phyloP scores from a whole-genome alignment of 2,113 vertebrate genomes.

The Cacatua alba region DNA sequence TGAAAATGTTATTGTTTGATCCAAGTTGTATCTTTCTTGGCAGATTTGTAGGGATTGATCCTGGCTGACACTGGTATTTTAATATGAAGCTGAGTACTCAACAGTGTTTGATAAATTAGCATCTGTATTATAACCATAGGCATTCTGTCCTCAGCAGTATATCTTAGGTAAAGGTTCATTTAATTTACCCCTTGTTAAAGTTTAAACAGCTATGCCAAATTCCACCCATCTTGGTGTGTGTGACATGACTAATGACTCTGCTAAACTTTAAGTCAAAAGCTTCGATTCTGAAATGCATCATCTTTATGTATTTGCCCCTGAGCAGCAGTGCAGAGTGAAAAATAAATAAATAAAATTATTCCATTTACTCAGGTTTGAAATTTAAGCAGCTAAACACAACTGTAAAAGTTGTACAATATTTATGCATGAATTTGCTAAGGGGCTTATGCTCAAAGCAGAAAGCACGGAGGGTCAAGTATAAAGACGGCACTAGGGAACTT shows the following conservation, averaged over 20 bases:
- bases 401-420: not conserved
- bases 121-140: not conserved
- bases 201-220: slow-evolving; percentile 30
- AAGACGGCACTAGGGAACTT: not conserved
- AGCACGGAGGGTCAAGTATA: not conserved
- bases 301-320: not conserved
- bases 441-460: not conserved
- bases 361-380: not conserved
- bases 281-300: not conserved
- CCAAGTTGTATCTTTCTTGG: slow-evolving; percentile 44
- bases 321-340: fast-evolving
- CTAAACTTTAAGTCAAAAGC: slow-evolving; percentile 17
- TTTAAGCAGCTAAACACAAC: not conserved
- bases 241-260: slow-evolving; percentile 21
- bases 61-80: not conserved
- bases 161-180: slow-evolving; percentile 31
- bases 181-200: slow-evolving; percentile 15
- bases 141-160: not conserved
- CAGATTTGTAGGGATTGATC: slow-evolving; percentile 58
- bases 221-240: slow-evolving; percentile 18
- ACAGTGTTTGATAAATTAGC: slow-evolving; percentile 6
- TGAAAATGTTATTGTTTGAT: slow-evolving; percentile 52
- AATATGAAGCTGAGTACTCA: not conserved
- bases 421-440: not conserved
- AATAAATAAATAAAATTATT: not conserved